A percentile compares a stretch with the other conserved stretches of the same genome.
Conservation (phyloP, 1,140 invertebrate species). For the Homalodisca vitripennis region DNA sequence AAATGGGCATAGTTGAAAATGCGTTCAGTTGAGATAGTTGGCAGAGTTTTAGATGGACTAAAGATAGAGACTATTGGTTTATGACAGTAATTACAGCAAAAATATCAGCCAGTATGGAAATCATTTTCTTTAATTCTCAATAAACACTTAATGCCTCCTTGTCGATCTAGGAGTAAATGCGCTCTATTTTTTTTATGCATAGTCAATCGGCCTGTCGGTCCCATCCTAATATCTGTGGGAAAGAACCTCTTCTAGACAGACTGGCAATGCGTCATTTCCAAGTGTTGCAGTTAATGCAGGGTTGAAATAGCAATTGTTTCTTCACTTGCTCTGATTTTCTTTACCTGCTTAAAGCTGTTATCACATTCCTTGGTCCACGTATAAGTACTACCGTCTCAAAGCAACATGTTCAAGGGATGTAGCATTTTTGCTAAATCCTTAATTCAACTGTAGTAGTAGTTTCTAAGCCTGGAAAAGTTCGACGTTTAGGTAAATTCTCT, state of each 20-base stretch:
- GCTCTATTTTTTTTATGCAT: constrained; percentile 48
- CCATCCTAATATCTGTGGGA: constrained; percentile 48
- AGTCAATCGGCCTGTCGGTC: constrained; percentile 49
- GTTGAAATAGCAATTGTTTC: not conserved
- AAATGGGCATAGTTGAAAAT: constrained; percentile 5
- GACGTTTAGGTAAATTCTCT: constrained; percentile 31
- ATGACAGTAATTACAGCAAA: not conserved
- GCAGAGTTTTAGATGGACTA: not conserved
- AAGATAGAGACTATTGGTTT: not conserved
- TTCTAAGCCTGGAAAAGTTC: constrained; percentile 39
- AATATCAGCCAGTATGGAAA: constrained; percentile 41
- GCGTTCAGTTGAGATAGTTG: not conserved
- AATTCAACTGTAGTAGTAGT: constrained; percentile 31
- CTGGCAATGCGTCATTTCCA: constrained; percentile 51
- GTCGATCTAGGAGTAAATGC: constrained; percentile 44
- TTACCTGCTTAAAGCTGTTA: not conserved
- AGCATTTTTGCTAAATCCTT: constrained; percentile 24
- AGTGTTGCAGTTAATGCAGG: not conserved
- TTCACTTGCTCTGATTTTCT: not conserved
- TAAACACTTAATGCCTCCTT: constrained; percentile 36
- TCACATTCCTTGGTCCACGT: not conserved
- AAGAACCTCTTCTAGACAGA: constrained; percentile 53
- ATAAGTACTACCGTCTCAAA: constrained; percentile 6
- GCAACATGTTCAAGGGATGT: constrained; percentile 25
- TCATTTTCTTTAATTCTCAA: too few species aligned